Evolutionary conservation across 2,888 invertebrate species (phyloP).

Genomic region (Netelia inedita): DNA sequence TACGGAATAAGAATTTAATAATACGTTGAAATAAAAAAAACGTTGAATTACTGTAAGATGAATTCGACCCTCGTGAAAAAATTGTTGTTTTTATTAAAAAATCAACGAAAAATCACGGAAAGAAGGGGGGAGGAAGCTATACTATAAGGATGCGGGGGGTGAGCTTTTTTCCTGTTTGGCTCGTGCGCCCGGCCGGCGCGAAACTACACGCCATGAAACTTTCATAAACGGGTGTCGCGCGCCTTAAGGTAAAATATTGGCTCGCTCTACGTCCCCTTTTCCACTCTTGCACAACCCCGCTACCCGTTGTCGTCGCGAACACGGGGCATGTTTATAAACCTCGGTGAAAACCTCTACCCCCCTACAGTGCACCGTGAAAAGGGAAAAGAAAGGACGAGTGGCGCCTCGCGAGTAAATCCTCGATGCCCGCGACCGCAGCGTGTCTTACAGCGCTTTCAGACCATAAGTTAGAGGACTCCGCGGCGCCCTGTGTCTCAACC

Average conservation of each 20-base stretch:
- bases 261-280: conserved; percentile 53
- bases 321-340: conserved; percentile 75
- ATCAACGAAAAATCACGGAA: background rate
- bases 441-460: conserved; percentile 55
- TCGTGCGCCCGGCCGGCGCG: conserved; percentile 11
- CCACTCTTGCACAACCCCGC: conserved; percentile 7
- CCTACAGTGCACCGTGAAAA: conserved; percentile 24
- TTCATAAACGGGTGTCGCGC: conserved; percentile 79
- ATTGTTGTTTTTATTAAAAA: background rate
- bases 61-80: too few relatives aligned
- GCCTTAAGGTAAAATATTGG: conserved; percentile 79
- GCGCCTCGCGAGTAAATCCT: conserved; percentile 62
- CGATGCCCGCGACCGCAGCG: conserved; percentile 63
- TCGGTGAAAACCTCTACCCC: conserved; percentile 54
- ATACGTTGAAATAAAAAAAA: too few relatives aligned
- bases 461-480: conserved; percentile 63
- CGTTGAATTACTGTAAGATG: too few relatives aligned
- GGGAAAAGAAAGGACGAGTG: conserved; percentile 30
- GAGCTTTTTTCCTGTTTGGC: background rate
- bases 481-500: conserved; percentile 44
- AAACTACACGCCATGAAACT: conserved; percentile 74
- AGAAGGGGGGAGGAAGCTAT: background rate
- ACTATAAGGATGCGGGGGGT: background rate
- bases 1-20: too few relatives aligned
- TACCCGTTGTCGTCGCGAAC: conserved; percentile 63